These are phyloP conservation scores for Pipistrellus kuhlii DNA, from an alignment of 2,797 vertebrate species.

Conservation along the genomic window DNA sequence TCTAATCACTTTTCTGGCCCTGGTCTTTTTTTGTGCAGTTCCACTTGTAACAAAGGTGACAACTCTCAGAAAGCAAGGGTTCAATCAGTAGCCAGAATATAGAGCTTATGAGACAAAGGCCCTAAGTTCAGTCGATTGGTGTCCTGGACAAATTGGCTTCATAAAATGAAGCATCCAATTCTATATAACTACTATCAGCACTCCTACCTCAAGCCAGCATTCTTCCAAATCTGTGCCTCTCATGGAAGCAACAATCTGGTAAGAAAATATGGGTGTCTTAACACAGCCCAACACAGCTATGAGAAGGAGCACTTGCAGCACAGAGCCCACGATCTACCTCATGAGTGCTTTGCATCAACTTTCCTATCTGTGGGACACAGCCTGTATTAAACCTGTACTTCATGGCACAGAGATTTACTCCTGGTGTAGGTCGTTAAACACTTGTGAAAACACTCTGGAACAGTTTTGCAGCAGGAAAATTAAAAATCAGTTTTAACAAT, in stretches of 20 bases:
- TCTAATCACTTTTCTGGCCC: conserved; percentile 6
- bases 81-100: conserved; percentile 46
- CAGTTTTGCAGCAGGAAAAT: not conserved
- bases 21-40: conserved; percentile 39
- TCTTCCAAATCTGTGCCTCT: not conserved
- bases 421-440: not conserved
- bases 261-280: not conserved
- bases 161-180: not conserved
- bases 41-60: not conserved
- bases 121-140: not conserved
- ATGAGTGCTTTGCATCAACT: not conserved
- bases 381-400: not conserved
- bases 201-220: not conserved
- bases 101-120: not conserved
- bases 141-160: conserved; percentile 6
- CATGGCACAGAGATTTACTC: not conserved
- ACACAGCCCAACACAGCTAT: not conserved
- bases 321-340: not conserved
- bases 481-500: conserved; percentile 16
- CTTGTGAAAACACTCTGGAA: not conserved
- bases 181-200: not conserved
- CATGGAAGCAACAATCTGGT: not conserved
- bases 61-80: conserved; percentile 29
- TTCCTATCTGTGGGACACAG: not conserved
- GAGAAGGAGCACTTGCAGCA: not conserved